Evolutionary conservation across 1,140 invertebrate species (phyloP), one percentile per base, ranked within the genome.

Genomic region (Latrodectus geometricus): DNA sequence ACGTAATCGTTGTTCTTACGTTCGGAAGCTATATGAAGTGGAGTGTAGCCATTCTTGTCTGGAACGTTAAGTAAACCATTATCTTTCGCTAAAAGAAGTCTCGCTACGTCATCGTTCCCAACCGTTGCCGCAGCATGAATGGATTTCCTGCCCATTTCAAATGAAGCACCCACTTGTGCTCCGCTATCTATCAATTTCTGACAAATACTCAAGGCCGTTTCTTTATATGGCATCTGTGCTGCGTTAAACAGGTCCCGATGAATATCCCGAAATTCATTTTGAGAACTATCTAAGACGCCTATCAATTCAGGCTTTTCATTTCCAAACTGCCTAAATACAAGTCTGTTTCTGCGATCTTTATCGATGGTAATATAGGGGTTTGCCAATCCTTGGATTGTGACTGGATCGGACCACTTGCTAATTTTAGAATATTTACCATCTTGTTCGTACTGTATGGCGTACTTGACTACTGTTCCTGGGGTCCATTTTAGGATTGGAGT

Each of bases 201-300:
- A 61, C 11, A 14, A 61, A 14, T 14, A 17, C 12, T 50, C 21
- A 76, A 35, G 9, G 12, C 52, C 35, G 17, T 35, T 20, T 76
- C 54, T 20, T 21, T 12, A 17, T 61, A 11, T 0, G 11, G 11
- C 17, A n/a, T 35, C 56, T 9, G 9, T 2, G 50, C 50, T 54
- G 74, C 74, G 20, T 76, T 76, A 20, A 56, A 76, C 8, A 76
- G 50, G 56, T 76, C 74, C 56, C 74, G 20, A 76, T 76, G 52
- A 56, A 76, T 76, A 56, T 76, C 74, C 54, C 74, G 20, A 76
- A 76, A 76, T 21, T 76, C 52, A 2, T 17, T 56, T 20, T 76
- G 74, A 21, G 20, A 12, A 15, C 52, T 76, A 54, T 52, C 52
- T 23, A 76, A 20, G 11, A 76, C 56, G 21, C 74, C 49, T 54